Evolutionary conservation across 2,888 invertebrate species (phyloP).

Genomic region (Temnothorax rugatulus): DNA sequence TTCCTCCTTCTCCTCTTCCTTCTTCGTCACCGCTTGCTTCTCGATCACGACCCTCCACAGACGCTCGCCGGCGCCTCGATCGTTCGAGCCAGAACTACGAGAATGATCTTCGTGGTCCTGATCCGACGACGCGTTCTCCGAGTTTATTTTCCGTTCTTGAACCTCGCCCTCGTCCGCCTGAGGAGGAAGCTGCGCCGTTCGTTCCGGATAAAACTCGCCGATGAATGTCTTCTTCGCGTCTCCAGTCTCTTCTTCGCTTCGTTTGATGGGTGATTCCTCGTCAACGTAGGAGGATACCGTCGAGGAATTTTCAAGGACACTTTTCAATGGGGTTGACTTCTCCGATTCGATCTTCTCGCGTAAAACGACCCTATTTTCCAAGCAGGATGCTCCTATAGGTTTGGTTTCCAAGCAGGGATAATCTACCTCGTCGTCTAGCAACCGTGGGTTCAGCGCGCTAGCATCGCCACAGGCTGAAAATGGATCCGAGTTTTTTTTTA

Average conservation of each 20-base stretch:
- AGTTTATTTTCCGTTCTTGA: constrained; percentile 22
- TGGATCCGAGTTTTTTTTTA: constrained; percentile 86
- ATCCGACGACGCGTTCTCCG: neutral
- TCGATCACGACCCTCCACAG: constrained; percentile 78
- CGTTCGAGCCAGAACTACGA: constrained; percentile 26
- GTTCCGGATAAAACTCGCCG: constrained; percentile 78
- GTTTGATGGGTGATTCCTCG: neutral
- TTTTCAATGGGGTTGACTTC: constrained; percentile 16
- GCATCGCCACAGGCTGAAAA: constrained; percentile 83
- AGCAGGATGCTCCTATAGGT: constrained; percentile 77
- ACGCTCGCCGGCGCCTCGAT: constrained; percentile 67
- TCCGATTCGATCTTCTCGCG: constrained; percentile 45
- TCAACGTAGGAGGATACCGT: neutral
- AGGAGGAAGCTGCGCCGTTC: constrained; percentile 40
- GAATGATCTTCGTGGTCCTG: constrained; percentile 26
- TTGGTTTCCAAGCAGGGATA: constrained; percentile 84
- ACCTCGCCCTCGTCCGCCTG: constrained; percentile 24
- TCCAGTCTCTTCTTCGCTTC: constrained; percentile 7
- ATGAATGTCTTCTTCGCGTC: constrained; percentile 69
- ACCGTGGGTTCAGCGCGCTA: constrained; percentile 70
- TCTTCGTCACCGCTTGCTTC: constrained; percentile 66
- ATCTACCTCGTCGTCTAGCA: constrained; percentile 83
- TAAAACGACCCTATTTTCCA: constrained; percentile 59
- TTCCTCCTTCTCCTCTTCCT: constrained; percentile 57
- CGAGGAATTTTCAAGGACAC: constrained; percentile 25